Base-by-base conservation (phyloP, 2,113 vertebrate species). In the Capricornis sumatraensis region DNA sequence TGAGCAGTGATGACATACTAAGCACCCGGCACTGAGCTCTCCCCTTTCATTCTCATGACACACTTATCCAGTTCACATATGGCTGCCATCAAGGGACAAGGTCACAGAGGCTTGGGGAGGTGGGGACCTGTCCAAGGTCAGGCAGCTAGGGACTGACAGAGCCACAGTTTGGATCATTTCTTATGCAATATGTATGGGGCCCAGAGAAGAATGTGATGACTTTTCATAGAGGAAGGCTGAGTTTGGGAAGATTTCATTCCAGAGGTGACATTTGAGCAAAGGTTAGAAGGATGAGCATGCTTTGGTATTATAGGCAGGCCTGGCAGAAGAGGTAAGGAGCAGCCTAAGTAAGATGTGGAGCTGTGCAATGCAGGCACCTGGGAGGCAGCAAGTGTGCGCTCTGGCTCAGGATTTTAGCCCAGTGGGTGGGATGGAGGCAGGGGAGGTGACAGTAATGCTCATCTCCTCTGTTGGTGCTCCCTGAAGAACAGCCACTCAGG, bases 361-460 rank as follows among this genome's bases (percentile, higher is more conserved):
- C 15, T 43, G 21, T 21, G 53, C 81, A 79, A 36, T 62, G 11
- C 55, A 52, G 71, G 67, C 7, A 23, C n/a, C 33, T 62, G 15
- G 90, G 60, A 62, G 9, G 40, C 5, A 50, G 91, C 28, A 7
- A 2, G 19, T 40, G 23, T 12, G 33, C 6, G 13, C 53, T 12
- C 52, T 45, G 27, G 52, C 64, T 92, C 62, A 40, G 93, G 71
- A 15, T 13, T 71, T 33, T 28, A 7, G 85, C 50, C 2, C 2
- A 0, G 4, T 23, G 40, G n/a, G 8, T 45, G 17, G 40, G 12
- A 30, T 2, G 47, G 43, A 58, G 76, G 58, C 28, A 9, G 14
- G 12, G 15, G 5, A 36, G 13, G 33, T 7, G 36, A 47, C 81
- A 11, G 25, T 0, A 19, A 7, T 1, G 0, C 7, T 57, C 5